Base-by-base conservation (phyloP, 2,888 invertebrate species). In the Trissolcus brochymenae region DNA sequence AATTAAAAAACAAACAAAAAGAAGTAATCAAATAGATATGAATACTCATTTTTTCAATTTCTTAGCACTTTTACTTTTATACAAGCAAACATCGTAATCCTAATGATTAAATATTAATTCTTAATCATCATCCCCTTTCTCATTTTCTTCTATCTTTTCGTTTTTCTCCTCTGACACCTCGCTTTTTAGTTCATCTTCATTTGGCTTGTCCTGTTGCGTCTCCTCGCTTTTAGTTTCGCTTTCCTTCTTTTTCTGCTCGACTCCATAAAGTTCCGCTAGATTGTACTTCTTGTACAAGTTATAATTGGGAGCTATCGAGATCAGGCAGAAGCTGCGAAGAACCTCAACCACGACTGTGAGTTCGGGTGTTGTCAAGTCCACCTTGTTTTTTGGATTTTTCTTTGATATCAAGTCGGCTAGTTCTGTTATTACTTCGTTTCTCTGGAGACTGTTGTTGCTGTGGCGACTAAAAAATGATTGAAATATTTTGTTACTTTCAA, bases 271-370 rank as follows among this genome's bases (percentile, higher is more conserved):
- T 88, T 96, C 95, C 75, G 93, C 88, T 73, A 97, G 90, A 90
- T 98, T 98, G 89, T 95, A 98, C 87, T 96, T 97, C 82, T 94
- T 94, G 86, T 92, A 94, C 79, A 92, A 92, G 83, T 92, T 91
- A 89, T 95, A 98, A 88, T 96, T 92, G 29, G 94, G 94, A 29
- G 96, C 92, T 68, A 98, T 92, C 76, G 95, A 93, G 9, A 98
- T 85, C 79, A 96, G 93, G 83, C 96, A 96, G 82, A 94, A 91
- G 21, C 93, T 93, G 84, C 94, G 94, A 56, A 98, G 92, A 51
- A 97, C 91, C 91, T 98, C 97, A 35, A 97, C 93, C 78, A 96
- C 91, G 59, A 98, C 92, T 4, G 95, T 94, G 43, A 94, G 89
- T 74, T 95, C 92, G 9, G 97, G 94, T 85, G 92, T 92, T 84